These are phyloP conservation scores for Drosophila seguyi DNA, from an alignment of 1,140 invertebrate genomes.

Conservation along the genomic window DNA sequence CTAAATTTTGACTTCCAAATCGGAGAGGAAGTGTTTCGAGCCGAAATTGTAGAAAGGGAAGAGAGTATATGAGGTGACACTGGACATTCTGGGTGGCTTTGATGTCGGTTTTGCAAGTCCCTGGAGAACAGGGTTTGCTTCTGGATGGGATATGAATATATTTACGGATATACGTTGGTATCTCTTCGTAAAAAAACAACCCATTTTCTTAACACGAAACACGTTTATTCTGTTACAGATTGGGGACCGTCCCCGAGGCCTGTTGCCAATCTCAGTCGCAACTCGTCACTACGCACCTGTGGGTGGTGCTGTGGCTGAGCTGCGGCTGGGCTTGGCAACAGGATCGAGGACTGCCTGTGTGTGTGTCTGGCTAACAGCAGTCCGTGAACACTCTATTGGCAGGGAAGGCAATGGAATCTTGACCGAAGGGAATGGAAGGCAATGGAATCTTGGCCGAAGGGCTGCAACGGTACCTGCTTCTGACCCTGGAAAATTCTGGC, in stretches of 20 bases:
- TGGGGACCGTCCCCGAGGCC: neutral
- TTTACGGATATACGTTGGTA: neutral
- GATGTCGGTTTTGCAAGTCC: neutral
- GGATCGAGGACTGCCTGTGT: neutral
- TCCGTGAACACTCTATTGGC: slow-evolving; percentile 10
- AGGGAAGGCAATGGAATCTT: neutral
- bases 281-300: slow-evolving; percentile 2
- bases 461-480: neutral
- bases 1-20: slow-evolving; percentile 20
- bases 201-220: slow-evolving; percentile 7
- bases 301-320: neutral
- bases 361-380: slow-evolving; percentile 18
- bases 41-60: neutral
- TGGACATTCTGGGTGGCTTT: neutral
- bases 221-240: slow-evolving; percentile 21
- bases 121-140: neutral
- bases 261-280: slow-evolving; percentile 4
- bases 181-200: neutral
- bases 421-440: neutral
- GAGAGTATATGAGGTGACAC: neutral
- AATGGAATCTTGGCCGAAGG: neutral
- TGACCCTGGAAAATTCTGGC: slow-evolving; percentile 18
- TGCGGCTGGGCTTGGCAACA: slow-evolving; percentile 1
- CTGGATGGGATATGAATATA: too few species aligned
- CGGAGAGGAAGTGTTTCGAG: slow-evolving; percentile 5